A percentile compares a stretch with the other conserved stretches of the same genome.
Conservation (phyloP, 1,140 invertebrate genomes). For the Macrobrachium rosenbergii region DNA sequence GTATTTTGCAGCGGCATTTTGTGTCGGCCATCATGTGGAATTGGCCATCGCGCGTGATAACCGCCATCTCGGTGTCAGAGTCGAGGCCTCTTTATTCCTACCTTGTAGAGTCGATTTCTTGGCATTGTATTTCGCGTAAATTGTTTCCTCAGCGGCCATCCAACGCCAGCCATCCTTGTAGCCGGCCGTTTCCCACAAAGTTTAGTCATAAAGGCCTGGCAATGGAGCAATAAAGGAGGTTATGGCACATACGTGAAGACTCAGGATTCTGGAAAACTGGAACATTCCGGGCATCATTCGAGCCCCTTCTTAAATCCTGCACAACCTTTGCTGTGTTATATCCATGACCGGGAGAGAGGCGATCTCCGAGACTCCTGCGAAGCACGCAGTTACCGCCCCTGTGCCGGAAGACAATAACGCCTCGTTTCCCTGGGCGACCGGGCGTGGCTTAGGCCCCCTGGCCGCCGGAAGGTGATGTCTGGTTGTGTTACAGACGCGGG, state of each 20-base stretch:
- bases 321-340: conserved; percentile 66
- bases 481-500: conserved; percentile 65
- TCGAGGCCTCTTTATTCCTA: conserved; percentile 60
- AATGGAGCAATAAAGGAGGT: conserved; percentile 67
- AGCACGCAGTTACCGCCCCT: conserved; percentile 57
- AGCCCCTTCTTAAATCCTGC: conserved; percentile 67
- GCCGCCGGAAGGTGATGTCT: conserved; percentile 63
- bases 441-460: conserved; percentile 45
- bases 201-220: conserved; percentile 67
- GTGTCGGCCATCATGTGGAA: conserved; percentile 58
- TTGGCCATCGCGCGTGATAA: conserved; percentile 60
- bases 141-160: conserved; percentile 65
- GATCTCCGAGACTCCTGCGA: conserved; percentile 44
- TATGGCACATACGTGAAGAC: conserved; percentile 67
- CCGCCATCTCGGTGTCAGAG: conserved; percentile 61
- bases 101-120: conserved; percentile 65
- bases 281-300: conserved; percentile 67
- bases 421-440: conserved; percentile 38
- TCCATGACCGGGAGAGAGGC: conserved; percentile 62
- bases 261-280: conserved; percentile 67
- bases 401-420: conserved; percentile 51
- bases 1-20: conserved; percentile 52
- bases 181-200: conserved; percentile 66
- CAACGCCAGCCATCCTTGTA: conserved; percentile 66
- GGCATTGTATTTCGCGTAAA: conserved; percentile 66